Conservation (phyloP, 2,113 vertebrate genomes). For the Dendropsophus ebraccatus region DNA sequence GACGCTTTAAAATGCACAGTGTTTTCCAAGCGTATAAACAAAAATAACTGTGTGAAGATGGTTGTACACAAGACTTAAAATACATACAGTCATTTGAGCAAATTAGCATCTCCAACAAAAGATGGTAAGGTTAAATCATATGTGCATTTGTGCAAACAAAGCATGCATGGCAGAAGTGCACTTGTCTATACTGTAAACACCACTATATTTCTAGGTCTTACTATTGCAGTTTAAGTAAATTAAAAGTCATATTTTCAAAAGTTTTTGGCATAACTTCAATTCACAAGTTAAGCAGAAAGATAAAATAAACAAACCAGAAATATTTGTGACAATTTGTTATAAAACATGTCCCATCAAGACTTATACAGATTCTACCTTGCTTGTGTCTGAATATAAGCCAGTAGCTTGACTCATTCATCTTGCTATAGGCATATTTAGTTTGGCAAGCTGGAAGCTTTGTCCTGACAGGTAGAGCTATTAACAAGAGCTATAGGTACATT, state of each 20-base stretch:
- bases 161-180: neutral
- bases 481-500: slow-evolving; percentile 53
- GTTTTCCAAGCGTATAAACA: too few species aligned
- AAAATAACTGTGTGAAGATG: too few species aligned
- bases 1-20: too few species aligned
- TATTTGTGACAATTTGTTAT: slow-evolving; percentile 45
- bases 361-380: slow-evolving; percentile 36
- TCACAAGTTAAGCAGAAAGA: slow-evolving; percentile 36
- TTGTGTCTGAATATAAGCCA: slow-evolving; percentile 39
- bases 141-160: neutral
- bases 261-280: slow-evolving; percentile 18
- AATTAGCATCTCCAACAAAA: neutral
- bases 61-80: too few species aligned
- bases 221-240: neutral
- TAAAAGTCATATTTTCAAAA: slow-evolving; percentile 18
- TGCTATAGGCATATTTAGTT: slow-evolving; percentile 54
- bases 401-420: slow-evolving; percentile 44
- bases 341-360: slow-evolving; percentile 55
- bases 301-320: slow-evolving; percentile 50
- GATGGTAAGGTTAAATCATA: neutral
- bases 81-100: too few species aligned
- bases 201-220: neutral
- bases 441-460: slow-evolving; percentile 50
- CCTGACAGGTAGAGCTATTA: slow-evolving; percentile 55
- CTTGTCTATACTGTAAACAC: neutral